Evolutionary conservation across 1,140 invertebrate genomes (phyloP).

Genomic region (Lucilia sericata): DNA sequence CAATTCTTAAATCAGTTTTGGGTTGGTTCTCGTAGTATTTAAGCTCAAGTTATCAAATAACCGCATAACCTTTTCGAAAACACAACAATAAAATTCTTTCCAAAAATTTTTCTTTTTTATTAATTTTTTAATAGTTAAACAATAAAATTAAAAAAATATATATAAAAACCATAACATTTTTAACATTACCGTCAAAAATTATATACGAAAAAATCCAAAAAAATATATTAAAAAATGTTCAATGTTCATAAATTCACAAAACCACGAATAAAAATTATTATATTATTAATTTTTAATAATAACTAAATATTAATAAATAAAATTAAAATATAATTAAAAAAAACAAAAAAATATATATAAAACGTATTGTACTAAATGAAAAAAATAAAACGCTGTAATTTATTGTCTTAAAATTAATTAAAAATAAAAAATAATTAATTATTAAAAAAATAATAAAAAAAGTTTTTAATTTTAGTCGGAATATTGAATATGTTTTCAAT

Average conservation of each 20-base stretch:
- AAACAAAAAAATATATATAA: too few relatives aligned
- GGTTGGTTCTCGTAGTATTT: too few relatives aligned
- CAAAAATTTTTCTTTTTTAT: background rate
- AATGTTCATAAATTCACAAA: slow-evolving; percentile 3
- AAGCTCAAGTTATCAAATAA: too few relatives aligned
- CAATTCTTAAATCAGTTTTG: too few relatives aligned
- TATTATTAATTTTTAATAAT: background rate
- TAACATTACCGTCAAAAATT: background rate
- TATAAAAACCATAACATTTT: background rate
- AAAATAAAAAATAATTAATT: background rate
- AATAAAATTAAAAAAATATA: too few relatives aligned
- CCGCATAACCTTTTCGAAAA: too few relatives aligned
- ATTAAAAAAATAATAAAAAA: background rate
- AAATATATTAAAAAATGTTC: background rate
- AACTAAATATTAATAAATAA: background rate
- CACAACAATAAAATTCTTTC: too few relatives aligned
- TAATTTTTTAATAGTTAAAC: background rate
- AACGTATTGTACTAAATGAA: background rate
- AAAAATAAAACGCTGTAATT: background rate
- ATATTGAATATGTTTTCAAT: too few relatives aligned
- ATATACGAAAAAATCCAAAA: background rate
- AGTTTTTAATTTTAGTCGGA: too few relatives aligned
- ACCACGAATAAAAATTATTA: background rate
- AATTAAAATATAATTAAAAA: too few relatives aligned
- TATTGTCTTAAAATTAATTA: background rate